These are phyloP conservation scores for Ptilonorhynchus violaceus DNA, from an alignment of 2,113 vertebrate genomes.

Conservation along the genomic window DNA sequence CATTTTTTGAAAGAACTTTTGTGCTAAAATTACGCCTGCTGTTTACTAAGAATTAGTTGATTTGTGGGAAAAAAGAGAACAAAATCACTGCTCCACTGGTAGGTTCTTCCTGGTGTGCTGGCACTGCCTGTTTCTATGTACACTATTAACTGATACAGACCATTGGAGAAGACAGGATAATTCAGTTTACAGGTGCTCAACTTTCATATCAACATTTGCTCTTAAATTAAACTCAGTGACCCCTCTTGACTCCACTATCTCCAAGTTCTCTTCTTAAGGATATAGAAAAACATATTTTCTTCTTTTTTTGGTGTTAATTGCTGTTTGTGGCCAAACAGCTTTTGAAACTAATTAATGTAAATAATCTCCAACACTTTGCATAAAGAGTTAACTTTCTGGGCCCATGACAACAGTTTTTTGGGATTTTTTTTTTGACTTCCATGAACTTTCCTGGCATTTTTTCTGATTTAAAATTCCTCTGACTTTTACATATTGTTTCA, in stretches of 20 bases:
- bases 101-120: not conserved
- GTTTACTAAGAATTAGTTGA: not conserved
- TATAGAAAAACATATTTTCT: fast-evolving
- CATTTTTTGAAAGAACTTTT: not conserved
- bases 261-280: not conserved
- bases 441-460: not conserved
- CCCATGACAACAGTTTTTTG: not conserved
- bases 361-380: not conserved
- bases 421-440: not conserved
- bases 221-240: not conserved
- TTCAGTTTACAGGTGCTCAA: not conserved
- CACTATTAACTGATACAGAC: not conserved
- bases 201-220: not conserved
- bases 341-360: not conserved
- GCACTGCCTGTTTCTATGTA: not conserved
- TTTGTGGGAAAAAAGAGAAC: not conserved
- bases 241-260: not conserved
- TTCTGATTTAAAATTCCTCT: not conserved
- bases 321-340: not conserved
- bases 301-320: not conserved
- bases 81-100: not conserved
- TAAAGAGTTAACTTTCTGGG: not conserved
- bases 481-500: not conserved
- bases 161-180: not conserved
- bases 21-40: not conserved